phyloP scores from a whole-genome alignment of 2,113 vertebrate genomes.

The Galbula dea region DNA sequence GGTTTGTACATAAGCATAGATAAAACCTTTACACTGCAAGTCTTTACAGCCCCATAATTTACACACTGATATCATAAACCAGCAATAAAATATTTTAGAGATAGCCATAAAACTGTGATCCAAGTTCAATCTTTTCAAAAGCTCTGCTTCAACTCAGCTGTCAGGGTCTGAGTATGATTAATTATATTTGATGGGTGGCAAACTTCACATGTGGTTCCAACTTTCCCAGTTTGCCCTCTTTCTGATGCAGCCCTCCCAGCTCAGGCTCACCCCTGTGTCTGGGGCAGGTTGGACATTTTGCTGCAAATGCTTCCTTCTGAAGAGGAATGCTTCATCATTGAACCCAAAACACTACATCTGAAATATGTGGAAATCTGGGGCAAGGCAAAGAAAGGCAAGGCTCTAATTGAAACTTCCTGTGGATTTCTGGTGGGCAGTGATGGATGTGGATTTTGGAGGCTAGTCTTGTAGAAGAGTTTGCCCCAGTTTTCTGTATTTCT shows the following conservation, averaged over 20 bases:
- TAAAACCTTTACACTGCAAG: background rate
- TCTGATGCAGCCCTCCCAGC: background rate
- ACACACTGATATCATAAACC: background rate
- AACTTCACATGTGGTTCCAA: background rate
- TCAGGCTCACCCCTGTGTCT: background rate
- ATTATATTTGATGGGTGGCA: background rate
- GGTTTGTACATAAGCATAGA: background rate
- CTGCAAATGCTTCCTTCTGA: background rate
- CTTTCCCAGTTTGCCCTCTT: background rate
- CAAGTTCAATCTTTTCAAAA: background rate
- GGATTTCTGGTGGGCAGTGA: background rate
- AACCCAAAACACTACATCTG: background rate
- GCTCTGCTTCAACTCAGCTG: background rate
- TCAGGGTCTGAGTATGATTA: background rate
- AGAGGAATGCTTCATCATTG: background rate
- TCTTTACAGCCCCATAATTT: background rate
- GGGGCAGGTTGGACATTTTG: background rate
- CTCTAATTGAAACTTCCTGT: background rate
- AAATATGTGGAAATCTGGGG: background rate
- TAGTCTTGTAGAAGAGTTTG: background rate
- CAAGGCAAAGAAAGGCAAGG: background rate
- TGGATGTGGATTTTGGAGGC: background rate
- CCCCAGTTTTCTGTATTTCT: background rate
- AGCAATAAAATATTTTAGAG: constrained; percentile 25
- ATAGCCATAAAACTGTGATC: background rate